A percentile compares a stretch with the other conserved stretches of the same genome.
Conservation (phyloP, 1,140 invertebrate species). For the Drosophila sproati region DNA sequence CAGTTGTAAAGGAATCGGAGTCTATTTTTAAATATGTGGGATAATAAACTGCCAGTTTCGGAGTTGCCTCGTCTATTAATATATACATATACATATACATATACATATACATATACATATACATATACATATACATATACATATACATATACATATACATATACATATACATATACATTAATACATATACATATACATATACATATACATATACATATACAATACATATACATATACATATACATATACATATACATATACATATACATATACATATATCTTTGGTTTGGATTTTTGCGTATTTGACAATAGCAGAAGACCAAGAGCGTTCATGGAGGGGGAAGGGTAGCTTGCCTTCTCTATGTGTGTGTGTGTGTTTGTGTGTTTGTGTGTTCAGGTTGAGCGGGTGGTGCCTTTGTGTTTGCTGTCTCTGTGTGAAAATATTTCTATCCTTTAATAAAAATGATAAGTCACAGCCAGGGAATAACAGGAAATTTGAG, state of each 20-base stretch:
- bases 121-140: too few relatives aligned
- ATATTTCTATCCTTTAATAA: slow-evolving; percentile 64
- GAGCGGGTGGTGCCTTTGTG: slow-evolving; percentile 35
- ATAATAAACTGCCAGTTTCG: slow-evolving; percentile 37
- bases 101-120: too few relatives aligned
- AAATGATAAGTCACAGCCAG: slow-evolving; percentile 59
- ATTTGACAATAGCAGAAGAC: slow-evolving; percentile 42
- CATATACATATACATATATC: slow-evolving; percentile 24
- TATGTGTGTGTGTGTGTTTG: neutral
- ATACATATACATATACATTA: neutral
- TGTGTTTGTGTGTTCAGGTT: neutral
- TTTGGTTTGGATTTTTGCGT: slow-evolving; percentile 46
- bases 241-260: neutral
- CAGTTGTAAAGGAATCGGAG: slow-evolving; percentile 22
- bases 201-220: slow-evolving; percentile 1
- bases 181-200: slow-evolving; percentile 16
- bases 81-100: too few relatives aligned
- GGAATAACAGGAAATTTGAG: slow-evolving; percentile 37
- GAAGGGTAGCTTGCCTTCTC: neutral
- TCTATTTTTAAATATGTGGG: slow-evolving; percentile 15
- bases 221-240: neutral
- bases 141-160: too few relatives aligned
- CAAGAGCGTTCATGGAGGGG: neutral
- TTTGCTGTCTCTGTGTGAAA: slow-evolving; percentile 53
- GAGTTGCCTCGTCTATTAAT: slow-evolving; percentile 36